A percentile compares a stretch with the other conserved stretches of the same genome.
Conservation (phyloP, 2,797 vertebrate genomes). For the Tinamus major region DNA sequence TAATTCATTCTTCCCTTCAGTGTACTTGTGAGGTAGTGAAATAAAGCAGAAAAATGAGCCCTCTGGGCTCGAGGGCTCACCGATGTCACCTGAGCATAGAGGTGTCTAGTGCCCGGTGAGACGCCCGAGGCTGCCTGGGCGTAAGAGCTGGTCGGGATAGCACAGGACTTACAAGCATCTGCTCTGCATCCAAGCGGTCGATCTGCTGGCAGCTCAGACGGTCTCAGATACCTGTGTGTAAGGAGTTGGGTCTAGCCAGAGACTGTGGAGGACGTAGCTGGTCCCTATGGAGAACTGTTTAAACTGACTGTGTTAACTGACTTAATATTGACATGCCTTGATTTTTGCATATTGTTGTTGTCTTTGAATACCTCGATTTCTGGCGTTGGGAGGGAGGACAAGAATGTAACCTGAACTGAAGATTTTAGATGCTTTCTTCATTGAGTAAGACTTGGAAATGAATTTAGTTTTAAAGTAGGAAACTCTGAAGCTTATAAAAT, state of each 20-base stretch:
- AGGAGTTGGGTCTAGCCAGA: background rate
- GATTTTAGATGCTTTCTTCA: background rate
- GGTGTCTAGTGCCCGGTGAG: background rate
- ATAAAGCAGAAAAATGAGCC: background rate
- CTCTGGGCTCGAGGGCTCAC: accelerated
- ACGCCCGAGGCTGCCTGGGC: background rate
- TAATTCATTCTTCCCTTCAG: background rate
- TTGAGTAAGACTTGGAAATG: background rate
- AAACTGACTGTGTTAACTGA: background rate
- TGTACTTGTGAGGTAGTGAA: background rate
- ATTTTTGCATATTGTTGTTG: background rate
- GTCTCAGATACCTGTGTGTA: background rate
- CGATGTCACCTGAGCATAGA: accelerated
- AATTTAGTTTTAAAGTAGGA: background rate
- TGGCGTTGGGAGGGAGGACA: background rate
- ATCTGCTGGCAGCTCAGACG: background rate
- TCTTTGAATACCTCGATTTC: background rate
- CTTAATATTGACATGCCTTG: background rate
- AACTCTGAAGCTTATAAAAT: background rate
- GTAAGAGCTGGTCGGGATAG: background rate
- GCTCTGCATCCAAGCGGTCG: background rate
- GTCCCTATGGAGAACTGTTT: background rate
- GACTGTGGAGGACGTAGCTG: too few species aligned
- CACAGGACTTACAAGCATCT: background rate
- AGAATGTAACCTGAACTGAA: background rate